Conservation (phyloP, 2,113 vertebrate species). For the Rhipidura dahli region DNA sequence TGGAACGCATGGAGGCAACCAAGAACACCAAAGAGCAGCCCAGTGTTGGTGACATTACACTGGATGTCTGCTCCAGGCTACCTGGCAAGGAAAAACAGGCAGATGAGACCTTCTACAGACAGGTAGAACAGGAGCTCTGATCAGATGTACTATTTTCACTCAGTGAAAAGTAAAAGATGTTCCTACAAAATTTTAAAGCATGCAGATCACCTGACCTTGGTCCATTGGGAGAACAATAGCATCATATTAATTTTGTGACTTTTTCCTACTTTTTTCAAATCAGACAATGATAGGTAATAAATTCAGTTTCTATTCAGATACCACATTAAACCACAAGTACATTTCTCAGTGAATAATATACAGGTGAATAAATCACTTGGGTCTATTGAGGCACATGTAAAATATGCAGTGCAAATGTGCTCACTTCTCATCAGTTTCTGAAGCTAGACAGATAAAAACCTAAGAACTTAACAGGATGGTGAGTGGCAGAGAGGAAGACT, state of each 20-base stretch:
- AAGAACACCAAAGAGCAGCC: neutral
- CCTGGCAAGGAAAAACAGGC: neutral
- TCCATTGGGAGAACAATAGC: neutral
- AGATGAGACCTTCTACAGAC: neutral
- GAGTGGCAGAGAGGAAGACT: neutral
- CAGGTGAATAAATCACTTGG: neutral
- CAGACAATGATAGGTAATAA: neutral
- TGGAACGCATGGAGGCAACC: neutral
- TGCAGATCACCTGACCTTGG: neutral
- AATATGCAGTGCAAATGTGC: neutral
- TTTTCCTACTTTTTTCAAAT: neutral
- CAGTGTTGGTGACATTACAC: neutral
- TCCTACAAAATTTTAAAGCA: neutral
- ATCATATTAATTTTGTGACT: neutral
- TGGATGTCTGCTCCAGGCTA: neutral
- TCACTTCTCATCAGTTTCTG: neutral
- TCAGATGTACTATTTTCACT: neutral
- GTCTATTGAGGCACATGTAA: neutral
- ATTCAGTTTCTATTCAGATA: neutral
- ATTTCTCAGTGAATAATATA: conserved; percentile 29
- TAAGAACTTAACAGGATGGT: neutral
- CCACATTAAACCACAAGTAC: neutral
- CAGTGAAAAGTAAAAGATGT: neutral
- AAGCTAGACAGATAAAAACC: neutral
- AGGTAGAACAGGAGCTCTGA: neutral